These are phyloP conservation scores for Nezara viridula DNA, from an alignment of 2,888 invertebrate species.

Conservation along the genomic window DNA sequence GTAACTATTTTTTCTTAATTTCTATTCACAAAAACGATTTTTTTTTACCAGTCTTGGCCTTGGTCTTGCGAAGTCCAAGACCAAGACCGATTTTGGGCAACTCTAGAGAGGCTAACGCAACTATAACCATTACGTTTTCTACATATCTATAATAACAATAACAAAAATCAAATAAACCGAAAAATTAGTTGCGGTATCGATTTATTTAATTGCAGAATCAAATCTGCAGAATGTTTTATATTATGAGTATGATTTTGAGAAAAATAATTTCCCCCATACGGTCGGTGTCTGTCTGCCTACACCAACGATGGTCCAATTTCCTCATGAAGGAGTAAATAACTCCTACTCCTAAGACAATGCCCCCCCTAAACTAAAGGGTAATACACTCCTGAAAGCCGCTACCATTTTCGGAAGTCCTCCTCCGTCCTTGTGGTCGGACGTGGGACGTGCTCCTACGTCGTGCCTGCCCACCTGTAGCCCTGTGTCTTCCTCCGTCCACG, in stretches of 20 bases:
- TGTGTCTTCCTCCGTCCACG: not conserved
- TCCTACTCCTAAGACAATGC: not conserved
- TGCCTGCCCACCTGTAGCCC: slow-evolving; percentile 29
- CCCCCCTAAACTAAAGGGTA: slow-evolving; percentile 6
- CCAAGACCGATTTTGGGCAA: too few species aligned
- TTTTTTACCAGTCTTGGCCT: too few species aligned
- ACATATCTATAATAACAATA: not conserved
- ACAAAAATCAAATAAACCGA: too few species aligned
- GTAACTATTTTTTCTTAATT: too few species aligned
- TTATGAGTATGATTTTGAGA: not conserved
- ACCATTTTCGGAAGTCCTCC: slow-evolving; percentile 36
- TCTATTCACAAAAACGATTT: too few species aligned
- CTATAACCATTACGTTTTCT: not conserved
- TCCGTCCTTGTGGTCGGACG: slow-evolving; percentile 12
- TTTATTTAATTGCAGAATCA: not conserved
- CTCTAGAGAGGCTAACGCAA: too few species aligned
- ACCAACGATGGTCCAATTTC: not conserved
- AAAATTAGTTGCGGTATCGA: too few species aligned
- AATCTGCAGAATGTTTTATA: not conserved
- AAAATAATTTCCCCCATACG: too few species aligned
- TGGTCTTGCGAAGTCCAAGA: too few species aligned
- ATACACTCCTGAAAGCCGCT: not conserved
- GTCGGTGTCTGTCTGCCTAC: not conserved
- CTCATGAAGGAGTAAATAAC: not conserved
- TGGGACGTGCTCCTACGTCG: slow-evolving; percentile 37